Evolutionary conservation across 1,140 invertebrate genomes (phyloP).

Genomic region (Protaetia brevitarsis): DNA sequence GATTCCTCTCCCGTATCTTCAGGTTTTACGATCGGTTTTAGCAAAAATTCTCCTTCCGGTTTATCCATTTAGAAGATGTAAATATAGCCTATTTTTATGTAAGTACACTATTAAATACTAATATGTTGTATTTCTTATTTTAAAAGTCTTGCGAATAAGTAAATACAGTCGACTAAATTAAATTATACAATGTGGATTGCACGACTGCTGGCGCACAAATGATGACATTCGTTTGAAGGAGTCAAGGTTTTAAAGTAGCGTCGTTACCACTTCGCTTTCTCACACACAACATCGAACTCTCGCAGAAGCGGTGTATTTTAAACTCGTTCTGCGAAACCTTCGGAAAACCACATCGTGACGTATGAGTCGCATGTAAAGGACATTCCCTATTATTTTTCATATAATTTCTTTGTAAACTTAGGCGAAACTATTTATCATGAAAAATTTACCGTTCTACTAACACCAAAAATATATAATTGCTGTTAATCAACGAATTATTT

Average conservation of each 20-base stretch:
- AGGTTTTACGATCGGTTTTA: neutral
- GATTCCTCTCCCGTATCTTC: too few species aligned
- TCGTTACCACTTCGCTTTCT: too few species aligned
- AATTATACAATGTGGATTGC: too few species aligned
- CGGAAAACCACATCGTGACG: neutral
- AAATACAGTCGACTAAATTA: too few species aligned
- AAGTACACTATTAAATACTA: too few species aligned
- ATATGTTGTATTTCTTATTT: too few species aligned
- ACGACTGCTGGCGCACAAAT: neutral
- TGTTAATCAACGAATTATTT: too few species aligned
- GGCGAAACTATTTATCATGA: too few species aligned
- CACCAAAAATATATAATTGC: too few species aligned
- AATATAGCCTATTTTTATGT: neutral
- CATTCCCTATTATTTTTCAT: neutral
- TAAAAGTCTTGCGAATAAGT: too few species aligned
- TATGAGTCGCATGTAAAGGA: neutral
- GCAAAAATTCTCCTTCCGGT: neutral
- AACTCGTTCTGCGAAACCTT: neutral
- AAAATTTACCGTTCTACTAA: too few species aligned
- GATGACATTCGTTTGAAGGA: neutral
- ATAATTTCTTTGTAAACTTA: neutral
- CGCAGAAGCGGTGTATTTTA: conserved; percentile 10
- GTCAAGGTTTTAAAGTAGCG: conserved; percentile 3
- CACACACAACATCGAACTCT: neutral
- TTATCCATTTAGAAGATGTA: neutral